Conservation (phyloP, 2,113 vertebrate species). For the Salvelinus namaycush region DNA sequence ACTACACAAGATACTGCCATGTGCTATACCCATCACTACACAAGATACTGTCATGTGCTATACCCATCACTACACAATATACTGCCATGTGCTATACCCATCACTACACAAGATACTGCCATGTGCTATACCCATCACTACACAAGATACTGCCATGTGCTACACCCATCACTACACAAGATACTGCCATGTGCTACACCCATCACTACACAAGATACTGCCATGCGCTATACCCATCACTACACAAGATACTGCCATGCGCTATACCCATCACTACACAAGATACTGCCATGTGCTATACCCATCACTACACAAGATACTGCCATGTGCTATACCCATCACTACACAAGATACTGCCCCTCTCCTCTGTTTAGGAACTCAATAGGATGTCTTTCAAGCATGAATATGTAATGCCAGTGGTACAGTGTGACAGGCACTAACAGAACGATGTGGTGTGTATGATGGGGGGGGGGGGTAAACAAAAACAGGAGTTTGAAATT, state of each 20-base stretch:
- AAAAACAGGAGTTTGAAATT: conserved; percentile 44
- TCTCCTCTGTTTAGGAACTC: conserved; percentile 48
- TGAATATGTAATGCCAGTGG: conserved; percentile 62
- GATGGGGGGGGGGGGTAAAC: conserved; percentile 16
- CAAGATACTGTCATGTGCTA: no score
- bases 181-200: no score
- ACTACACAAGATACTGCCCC: not conserved
- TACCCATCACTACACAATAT: not conserved
- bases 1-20: no score
- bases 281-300: not conserved
- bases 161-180: no score
- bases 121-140: not conserved
- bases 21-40: not conserved
- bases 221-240: not conserved
- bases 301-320: no score
- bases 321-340: no score
- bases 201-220: no score
- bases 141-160: not conserved
- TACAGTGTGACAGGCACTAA: conserved; percentile 46
- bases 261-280: not conserved
- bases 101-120: not conserved
- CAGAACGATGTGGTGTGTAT: not conserved
- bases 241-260: not conserved
- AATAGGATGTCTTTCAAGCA: conserved; percentile 59
- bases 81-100: not conserved